Base-by-base conservation (phyloP, 2,797 vertebrate genomes). In the Melanotaenia pygmaea region DNA sequence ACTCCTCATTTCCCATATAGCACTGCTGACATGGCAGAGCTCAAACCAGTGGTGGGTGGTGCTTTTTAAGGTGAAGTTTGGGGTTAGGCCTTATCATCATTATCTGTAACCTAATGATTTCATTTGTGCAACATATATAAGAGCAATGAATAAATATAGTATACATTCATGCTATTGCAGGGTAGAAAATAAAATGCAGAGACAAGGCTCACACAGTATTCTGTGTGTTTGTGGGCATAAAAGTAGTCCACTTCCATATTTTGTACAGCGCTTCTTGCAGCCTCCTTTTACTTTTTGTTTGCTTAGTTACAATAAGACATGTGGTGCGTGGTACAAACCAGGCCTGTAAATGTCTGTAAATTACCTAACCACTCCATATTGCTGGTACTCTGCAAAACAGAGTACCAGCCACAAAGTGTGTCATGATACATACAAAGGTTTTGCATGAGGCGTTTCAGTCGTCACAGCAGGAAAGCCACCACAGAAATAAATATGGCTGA, bases 1-100 rank as follows among this genome's bases (percentile, higher is more conserved):
- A 92, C 92, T 93, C 87, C 87, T 88, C 79, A 85, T 92, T 94
- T 93, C 90, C 87, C 85, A 90, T 80, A 86, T 67, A 81, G 87
- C 83, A 86, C 76, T 79, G 87, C 90, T 89, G 89, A 91, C 91
- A 89, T 59, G 81, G 84, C 76, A 76, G 71, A 73, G 85, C 78
- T 89, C 61, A 74, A 85, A 88, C 85, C 80, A 77, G 72, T 67
- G 83, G 92, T 92, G 67, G 91, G 89, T 81, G 89, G 81, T 60
- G 37, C 80, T 84, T 79, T 85, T 85, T 70, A 89, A 90, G 88
- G 88, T 91, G 86, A 91, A 79, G 59, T 77, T 84, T 85, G 79
- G 80, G 85, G 86, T 90, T 84, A 87, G 78, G 72, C 70, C 63
- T 70, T 69, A 57, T 73, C 71, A 80, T 91, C 72, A 81, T 88